Percentiles rank a stretch among this genome's conserved stretches.
These are phyloP conservation scores for Pagrus major DNA, from an alignment of 2,113 vertebrate species.

Conservation along the genomic window DNA sequence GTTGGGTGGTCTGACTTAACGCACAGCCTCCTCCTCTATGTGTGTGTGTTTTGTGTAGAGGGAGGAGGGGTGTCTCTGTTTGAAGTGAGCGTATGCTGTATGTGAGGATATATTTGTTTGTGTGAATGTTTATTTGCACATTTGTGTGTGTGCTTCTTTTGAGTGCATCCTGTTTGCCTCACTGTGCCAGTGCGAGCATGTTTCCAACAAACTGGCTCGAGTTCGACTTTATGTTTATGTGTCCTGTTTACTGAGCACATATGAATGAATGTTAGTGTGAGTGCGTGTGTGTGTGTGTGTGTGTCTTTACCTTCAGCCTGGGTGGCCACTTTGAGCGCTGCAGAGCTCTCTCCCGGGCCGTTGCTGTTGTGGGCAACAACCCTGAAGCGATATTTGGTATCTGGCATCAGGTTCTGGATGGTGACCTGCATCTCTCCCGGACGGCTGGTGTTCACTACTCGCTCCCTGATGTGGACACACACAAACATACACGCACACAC, in stretches of 20 bases:
- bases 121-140: constrained; percentile 63
- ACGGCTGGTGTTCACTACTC: constrained; percentile 92
- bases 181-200: constrained; percentile 20
- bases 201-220: constrained; percentile 51
- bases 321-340: constrained; percentile 91
- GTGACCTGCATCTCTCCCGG: constrained; percentile 95
- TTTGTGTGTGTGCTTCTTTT: constrained; percentile 32
- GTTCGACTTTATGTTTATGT: constrained; percentile 41
- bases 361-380: constrained; percentile 94
- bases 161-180: constrained; percentile 69
- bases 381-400: constrained; percentile 93
- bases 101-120: constrained; percentile 63
- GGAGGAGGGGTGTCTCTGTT: constrained; percentile 29
- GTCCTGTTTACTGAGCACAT: constrained; percentile 48
- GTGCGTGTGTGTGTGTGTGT: constrained; percentile 27
- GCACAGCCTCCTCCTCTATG: constrained; percentile 38
- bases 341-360: constrained; percentile 92
- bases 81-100: constrained; percentile 46
- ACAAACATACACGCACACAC: constrained; percentile 7
- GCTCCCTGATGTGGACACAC: constrained; percentile 86
- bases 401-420: constrained; percentile 96
- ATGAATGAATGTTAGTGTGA: constrained; percentile 26
- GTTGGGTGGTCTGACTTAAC: constrained; percentile 75
- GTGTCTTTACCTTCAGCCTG: constrained; percentile 92
- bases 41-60: constrained; percentile 14